Percentiles rank a stretch among this genome's conserved stretches.
Conservation (phyloP, 1,140 invertebrate genomes). For the Eufriesea mexicana region DNA sequence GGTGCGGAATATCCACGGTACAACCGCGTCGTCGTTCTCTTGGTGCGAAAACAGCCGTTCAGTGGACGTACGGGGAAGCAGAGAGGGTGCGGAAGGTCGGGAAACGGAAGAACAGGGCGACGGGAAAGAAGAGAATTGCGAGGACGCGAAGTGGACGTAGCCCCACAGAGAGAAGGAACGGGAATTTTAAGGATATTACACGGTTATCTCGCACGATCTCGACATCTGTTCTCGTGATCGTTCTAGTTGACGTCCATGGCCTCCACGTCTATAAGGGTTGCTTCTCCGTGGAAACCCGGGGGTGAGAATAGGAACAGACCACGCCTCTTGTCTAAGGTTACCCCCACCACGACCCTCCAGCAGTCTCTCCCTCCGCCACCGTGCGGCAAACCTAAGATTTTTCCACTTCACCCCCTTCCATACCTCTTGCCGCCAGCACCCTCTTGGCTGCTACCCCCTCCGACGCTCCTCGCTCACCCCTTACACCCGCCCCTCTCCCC, state of each 20-base stretch:
- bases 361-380: conserved; percentile 62
- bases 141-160: conserved; percentile 16
- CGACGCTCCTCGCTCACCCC: conserved; percentile 44
- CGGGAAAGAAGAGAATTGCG: conserved; percentile 1
- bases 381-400: conserved; percentile 78
- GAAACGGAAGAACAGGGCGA: background rate
- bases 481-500: conserved; percentile 65
- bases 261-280: conserved; percentile 66
- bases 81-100: background rate
- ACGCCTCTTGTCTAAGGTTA: conserved; percentile 83
- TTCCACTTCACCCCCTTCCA: conserved; percentile 73
- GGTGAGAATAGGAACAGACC: conserved; percentile 73
- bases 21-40: conserved; percentile 36
- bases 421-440: conserved; percentile 56
- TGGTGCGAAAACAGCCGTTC: conserved; percentile 33
- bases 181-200: conserved; percentile 58
- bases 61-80: conserved; percentile 1
- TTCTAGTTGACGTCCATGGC: conserved; percentile 66
- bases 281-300: conserved; percentile 66
- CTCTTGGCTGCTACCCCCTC: conserved; percentile 64
- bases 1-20: conserved; percentile 14
- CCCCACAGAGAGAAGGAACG: background rate
- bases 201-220: conserved; percentile 56
- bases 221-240: conserved; percentile 53
- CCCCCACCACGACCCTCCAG: conserved; percentile 68